Evolutionary conservation across 2,113 vertebrate species (phyloP).

Genomic region (Aptenodytes forsteri): DNA sequence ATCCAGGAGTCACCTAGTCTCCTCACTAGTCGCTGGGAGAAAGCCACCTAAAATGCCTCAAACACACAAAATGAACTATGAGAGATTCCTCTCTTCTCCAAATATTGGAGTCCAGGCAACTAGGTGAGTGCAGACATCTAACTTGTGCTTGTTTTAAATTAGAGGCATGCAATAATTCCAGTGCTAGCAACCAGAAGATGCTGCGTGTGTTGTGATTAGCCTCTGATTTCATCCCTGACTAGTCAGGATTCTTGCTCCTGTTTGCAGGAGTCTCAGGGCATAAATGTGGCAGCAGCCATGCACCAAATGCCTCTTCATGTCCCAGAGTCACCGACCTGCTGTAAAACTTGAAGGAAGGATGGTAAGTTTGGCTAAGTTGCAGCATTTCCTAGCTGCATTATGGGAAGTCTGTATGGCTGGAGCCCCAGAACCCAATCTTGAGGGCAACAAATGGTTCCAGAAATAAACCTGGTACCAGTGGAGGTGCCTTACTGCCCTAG

Average conservation of each 20-base stretch:
- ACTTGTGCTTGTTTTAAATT: not conserved
- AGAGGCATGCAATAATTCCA: not conserved
- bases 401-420: not conserved
- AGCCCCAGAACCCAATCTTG: not conserved
- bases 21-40: not conserved
- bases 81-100: not conserved
- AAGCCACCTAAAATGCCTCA: not conserved
- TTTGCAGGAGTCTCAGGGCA: not conserved
- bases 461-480: not conserved
- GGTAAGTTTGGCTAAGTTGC: not conserved
- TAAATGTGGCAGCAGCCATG: not conserved
- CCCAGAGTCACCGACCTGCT: not conserved
- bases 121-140: not conserved
- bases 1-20: not conserved
- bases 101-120: not conserved
- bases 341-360: not conserved
- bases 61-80: not conserved
- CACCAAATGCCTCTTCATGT: not conserved
- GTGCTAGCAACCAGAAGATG: not conserved
- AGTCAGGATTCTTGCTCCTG: not conserved
- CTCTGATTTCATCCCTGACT: not conserved
- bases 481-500: not conserved
- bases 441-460: not conserved
- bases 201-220: not conserved
- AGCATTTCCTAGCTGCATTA: not conserved